phyloP scores from a whole-genome alignment of 2,888 invertebrate genomes.

The Drosophila affinis region DNA sequence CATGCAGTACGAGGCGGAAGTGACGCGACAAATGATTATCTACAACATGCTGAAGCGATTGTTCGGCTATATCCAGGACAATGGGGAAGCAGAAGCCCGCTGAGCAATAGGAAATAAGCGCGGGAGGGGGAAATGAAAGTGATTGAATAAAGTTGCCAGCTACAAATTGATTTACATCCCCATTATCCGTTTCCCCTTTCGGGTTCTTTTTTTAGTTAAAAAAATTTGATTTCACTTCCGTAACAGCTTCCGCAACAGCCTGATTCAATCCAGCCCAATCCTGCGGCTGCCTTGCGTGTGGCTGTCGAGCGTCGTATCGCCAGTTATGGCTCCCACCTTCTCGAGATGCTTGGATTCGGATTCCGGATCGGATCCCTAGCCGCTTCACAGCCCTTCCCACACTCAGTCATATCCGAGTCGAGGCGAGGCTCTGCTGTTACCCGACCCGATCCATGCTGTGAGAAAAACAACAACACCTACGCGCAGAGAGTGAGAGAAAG shows the following conservation, averaged over 20 bases:
- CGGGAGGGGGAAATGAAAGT: conserved; percentile 5
- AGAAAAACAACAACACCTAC: conserved; percentile 56
- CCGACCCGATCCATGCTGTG: conserved; percentile 75
- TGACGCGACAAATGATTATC: conserved; percentile 80
- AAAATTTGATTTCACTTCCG: conserved; percentile 65
- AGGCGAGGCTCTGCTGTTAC: conserved; percentile 52
- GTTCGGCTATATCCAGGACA: conserved; percentile 74
- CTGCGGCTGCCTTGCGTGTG: conserved; percentile 71
- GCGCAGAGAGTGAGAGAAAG: conserved; percentile 3
- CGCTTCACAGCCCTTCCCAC: conserved; percentile 59
- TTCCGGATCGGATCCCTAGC: background rate
- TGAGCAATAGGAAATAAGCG: background rate
- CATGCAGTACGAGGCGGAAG: conserved; percentile 80
- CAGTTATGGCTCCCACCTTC: conserved; percentile 38
- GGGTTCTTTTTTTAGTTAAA: conserved; percentile 6
- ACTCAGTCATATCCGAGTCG: conserved; percentile 63
- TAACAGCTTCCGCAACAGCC: conserved; percentile 65
- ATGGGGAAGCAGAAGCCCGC: conserved; percentile 42
- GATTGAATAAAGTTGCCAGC: conserved; percentile 19
- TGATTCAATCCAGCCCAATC: conserved; percentile 42
- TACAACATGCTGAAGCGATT: conserved; percentile 80
- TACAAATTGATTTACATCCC: conserved; percentile 62
- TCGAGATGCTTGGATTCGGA: background rate
- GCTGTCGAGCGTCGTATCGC: conserved; percentile 65
- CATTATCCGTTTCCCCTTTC: conserved; percentile 33